phyloP scores from a whole-genome alignment of 2,113 vertebrate species.

The Barbus barbus region DNA sequence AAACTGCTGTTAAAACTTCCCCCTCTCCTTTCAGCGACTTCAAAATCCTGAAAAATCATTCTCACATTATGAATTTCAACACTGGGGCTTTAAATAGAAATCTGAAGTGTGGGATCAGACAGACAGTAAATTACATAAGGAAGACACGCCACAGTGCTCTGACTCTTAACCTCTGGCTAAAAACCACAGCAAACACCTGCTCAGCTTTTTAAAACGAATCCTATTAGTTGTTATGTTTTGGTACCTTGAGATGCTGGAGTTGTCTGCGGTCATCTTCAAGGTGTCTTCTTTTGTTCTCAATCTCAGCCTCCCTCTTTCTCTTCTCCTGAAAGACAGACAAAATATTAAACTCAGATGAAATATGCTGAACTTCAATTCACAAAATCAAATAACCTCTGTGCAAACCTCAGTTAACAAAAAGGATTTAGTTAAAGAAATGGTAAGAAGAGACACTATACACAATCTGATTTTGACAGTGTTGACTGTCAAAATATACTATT shows the following conservation, averaged over 20 bases:
- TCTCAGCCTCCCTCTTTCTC: constrained; percentile 87
- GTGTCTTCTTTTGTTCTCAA: constrained; percentile 90
- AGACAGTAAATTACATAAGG: constrained; percentile 4
- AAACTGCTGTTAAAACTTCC: constrained; percentile 66
- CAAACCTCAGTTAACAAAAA: neutral
- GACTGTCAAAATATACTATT: no score
- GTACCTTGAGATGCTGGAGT: constrained; percentile 94
- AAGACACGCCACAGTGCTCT: neutral
- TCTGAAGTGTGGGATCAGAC: neutral
- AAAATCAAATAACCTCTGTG: neutral
- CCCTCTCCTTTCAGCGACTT: constrained; percentile 59
- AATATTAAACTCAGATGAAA: neutral
- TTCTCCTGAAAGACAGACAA: constrained; percentile 80
- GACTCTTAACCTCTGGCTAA: neutral
- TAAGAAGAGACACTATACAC: neutral
- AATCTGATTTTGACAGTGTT: neutral
- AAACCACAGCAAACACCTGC: neutral
- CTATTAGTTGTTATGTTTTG: neutral
- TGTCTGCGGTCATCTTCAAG: constrained; percentile 90
- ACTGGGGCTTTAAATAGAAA: constrained; percentile 43
- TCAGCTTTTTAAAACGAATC: neutral
- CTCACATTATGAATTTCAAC: constrained; percentile 40
- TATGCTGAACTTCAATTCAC: neutral
- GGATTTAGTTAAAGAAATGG: neutral
- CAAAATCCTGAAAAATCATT: constrained; percentile 41